These are phyloP conservation scores for Drosophila kepulauana DNA, from an alignment of 1,140 invertebrate genomes.

Conservation along the genomic window DNA sequence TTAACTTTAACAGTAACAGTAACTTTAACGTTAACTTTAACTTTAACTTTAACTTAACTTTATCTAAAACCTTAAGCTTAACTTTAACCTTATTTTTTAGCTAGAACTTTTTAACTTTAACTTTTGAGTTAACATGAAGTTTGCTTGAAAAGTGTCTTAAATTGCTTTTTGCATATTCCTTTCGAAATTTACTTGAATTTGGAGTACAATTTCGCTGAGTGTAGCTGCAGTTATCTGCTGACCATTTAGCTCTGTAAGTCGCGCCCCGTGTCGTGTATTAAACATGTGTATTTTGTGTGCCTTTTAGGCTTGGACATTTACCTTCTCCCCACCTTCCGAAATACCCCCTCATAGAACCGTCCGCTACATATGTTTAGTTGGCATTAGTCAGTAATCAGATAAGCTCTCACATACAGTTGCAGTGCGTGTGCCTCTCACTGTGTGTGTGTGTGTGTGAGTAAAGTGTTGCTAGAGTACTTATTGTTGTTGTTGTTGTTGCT, in stretches of 20 bases:
- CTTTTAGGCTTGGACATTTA: slow-evolving; percentile 38
- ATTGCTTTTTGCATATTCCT: neutral
- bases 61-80: too few species aligned
- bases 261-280: neutral
- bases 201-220: slow-evolving; percentile 26
- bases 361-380: neutral
- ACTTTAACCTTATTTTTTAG: too few species aligned
- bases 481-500: slow-evolving; percentile 16
- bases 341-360: too few species aligned
- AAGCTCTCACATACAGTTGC: slow-evolving; percentile 23
- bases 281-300: slow-evolving; percentile 21
- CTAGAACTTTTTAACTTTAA: too few species aligned
- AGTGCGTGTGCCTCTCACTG: neutral
- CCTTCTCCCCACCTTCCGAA: neutral
- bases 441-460: slow-evolving; percentile 4
- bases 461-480: neutral
- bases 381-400: slow-evolving; percentile 44
- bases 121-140: too few species aligned
- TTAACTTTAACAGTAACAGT: too few species aligned
- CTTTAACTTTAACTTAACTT: too few species aligned
- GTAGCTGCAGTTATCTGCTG: slow-evolving; percentile 25
- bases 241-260: slow-evolving; percentile 15
- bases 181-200: neutral
- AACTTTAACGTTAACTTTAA: too few species aligned
- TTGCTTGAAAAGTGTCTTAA: too few species aligned